Base-by-base conservation (phyloP, 2,113 vertebrate species). In the Rhynchopsitta pachyrhyncha region DNA sequence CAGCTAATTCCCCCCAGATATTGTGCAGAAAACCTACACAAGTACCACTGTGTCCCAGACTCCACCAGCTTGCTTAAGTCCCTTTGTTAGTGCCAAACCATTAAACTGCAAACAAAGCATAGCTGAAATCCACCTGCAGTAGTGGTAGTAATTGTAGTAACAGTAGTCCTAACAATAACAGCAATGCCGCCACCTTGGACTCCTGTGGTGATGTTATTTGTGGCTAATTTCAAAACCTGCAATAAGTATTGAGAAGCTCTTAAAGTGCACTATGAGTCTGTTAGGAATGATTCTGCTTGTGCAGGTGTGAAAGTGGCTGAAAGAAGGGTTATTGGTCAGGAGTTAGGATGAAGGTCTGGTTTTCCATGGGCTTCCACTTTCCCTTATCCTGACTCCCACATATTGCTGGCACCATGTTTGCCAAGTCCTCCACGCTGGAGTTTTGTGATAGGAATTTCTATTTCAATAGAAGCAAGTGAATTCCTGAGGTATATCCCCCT, bases 171-270 rank as follows among this genome's bases (percentile, higher is more conserved):
- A 37, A 29, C 59, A 86, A 88, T 68, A 79, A 66, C 42, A 55
- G 52, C 70, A 91, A 23, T 81, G 75, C 42, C 53, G 83, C 82
- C 64, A 46, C 47, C 68, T 91, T 60, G 24, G 23, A 92, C 57
- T 86, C 91, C 86, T 76, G 78, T 42, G 63, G 89, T 0, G 57
- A 18, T n/a, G n/a, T 23, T 73, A 85, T 52, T 50, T 66, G 70
- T 60, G 37, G 44, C 47, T 91, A 79, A 69, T 88, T 93, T 85
- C 57, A 69, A 94, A 95, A 79, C 75, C 87, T 85, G 87, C 25
- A 62, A 31, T 87, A 77, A 76, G 18, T 57, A 73, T 93, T 87
- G 77, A 83, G 60, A 55, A 77, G 39, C 46, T 73, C 31, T 82
- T 73, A 69, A 95, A 95, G 74, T 17, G 49, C 13, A 47, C 42